Percentiles rank a stretch among this genome's conserved stretches.
Evolutionary conservation across 2,797 vertebrate species (phyloP).

Genomic region (Zalophus californianus): DNA sequence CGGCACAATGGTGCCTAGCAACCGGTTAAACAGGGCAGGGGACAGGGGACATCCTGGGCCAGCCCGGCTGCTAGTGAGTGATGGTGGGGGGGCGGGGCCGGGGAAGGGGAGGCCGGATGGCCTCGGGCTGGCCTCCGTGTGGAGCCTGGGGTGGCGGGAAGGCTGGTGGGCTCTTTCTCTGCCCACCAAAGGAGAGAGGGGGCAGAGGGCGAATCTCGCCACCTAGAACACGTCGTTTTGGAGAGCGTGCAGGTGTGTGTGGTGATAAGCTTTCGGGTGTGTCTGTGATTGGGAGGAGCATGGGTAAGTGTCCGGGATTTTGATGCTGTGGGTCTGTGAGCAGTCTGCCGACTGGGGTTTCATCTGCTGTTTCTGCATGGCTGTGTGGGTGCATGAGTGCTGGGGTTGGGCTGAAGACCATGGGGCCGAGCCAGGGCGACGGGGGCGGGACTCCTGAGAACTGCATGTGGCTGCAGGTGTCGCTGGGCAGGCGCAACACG

Average conservation of each 20-base stretch:
- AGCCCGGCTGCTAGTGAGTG: background rate
- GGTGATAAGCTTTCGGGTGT: background rate
- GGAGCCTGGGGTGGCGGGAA: background rate
- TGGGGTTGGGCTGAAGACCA: background rate
- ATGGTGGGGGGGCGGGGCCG: background rate
- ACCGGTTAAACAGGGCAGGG: background rate
- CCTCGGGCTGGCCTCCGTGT: background rate
- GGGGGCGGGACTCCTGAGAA: background rate
- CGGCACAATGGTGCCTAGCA: conserved; percentile 36
- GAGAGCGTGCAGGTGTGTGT: accelerated
- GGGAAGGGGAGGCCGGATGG: background rate
- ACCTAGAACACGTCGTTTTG: background rate
- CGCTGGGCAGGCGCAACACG: background rate
- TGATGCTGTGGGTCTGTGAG: background rate
- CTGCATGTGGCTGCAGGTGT: background rate
- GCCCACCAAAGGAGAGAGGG: too few species aligned
- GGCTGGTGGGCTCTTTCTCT: accelerated
- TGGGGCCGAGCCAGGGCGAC: background rate
- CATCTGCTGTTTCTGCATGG: background rate
- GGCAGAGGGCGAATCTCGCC: accelerated
- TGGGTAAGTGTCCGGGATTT: background rate
- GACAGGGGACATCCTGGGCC: background rate
- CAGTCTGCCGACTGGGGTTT: too few species aligned
- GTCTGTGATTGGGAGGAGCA: background rate
- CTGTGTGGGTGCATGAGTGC: too few species aligned